Base-by-base conservation (phyloP, 2,113 vertebrate species). In the Pavo muticus region DNA sequence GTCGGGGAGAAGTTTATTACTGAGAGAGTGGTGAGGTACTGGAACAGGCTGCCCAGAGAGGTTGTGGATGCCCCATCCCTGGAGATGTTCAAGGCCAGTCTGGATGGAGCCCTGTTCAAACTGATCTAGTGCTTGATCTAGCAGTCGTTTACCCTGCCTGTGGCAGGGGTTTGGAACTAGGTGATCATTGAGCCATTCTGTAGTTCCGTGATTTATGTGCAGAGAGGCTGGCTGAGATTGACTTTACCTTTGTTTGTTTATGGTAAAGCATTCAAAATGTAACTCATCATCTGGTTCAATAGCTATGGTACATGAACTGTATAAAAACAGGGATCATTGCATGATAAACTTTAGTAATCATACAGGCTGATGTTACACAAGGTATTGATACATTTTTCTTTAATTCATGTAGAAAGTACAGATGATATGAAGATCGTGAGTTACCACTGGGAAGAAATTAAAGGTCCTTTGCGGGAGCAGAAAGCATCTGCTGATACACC, bases 391-490 rank as follows among this genome's bases (percentile, higher is more conserved):
- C 0, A 1, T 45, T 94, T 93, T 84, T 88, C 68, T 96, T 96
- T 47, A 90, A 88, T 82, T 40, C 50, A 64, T 40, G 21, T 91
- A 99, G 98, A 98, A 94, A 98, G 98, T 74, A 61, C 75, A 37
- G 98, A 98, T 97, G 98, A 98, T 87, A 80, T 45, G 82, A 94
- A 97, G 72, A 97, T 98, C 57, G 96, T 98, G 75, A 97, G 96
- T 81, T 99, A 98, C 76, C 97, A 92, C 88, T 98, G 98, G 98
- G 98, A 99, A 73, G 98, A 98, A 97, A 93, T 98, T 82, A 92
- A 94, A n/a, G 98, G 98, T 57, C 98, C 98, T 47, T 39, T 97
- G 40, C 50, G 94, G 88, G 96, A 98, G 76, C 91, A 96, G 88
- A 97, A 96, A 56, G 95, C 90, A 18, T 97, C 96, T 45, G 96